These are phyloP conservation scores for Phyllotreta cruciferae DNA, from an alignment of 2,888 invertebrate species.

Conservation along the genomic window DNA sequence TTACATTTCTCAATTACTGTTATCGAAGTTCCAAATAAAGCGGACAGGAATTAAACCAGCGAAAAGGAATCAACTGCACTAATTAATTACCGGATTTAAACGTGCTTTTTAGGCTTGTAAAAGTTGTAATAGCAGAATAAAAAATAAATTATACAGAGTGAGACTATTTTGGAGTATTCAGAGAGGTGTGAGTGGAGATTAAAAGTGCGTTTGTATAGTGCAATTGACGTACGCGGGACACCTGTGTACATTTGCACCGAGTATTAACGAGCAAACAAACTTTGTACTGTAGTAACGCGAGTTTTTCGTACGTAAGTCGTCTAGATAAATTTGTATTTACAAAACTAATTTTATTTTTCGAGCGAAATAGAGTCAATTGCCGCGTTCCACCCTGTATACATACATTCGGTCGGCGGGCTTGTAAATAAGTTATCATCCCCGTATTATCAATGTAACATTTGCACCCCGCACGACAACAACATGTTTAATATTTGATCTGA, in stretches of 20 bases:
- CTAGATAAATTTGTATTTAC: conserved; percentile 38
- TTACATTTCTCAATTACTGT: conserved; percentile 24
- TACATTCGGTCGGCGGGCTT: conserved; percentile 26
- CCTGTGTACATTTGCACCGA: conserved; percentile 44
- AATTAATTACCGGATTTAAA: too few species aligned
- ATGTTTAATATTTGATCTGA: conserved; percentile 53
- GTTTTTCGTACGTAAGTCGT: conserved; percentile 41
- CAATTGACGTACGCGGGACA: conserved; percentile 32
- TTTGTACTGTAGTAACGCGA: conserved; percentile 43
- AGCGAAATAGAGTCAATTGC: too few species aligned
- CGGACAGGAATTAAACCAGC: conserved; percentile 24
- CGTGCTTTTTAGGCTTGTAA: too few species aligned
- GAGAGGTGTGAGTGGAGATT: too few species aligned
- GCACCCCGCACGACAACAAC: conserved; percentile 40
- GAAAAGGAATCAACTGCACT: conserved; percentile 29
- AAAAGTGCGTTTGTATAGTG: neutral
- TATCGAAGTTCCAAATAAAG: conserved; percentile 34
- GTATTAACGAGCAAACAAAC: conserved; percentile 45
- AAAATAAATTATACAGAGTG: too few species aligned
- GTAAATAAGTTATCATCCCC: conserved; percentile 24
- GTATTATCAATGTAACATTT: conserved; percentile 44
- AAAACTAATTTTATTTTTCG: too few species aligned
- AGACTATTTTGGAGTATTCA: too few species aligned
- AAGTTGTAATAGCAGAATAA: too few species aligned
- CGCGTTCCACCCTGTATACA: conserved; percentile 28